phyloP scores from a whole-genome alignment of 2,113 vertebrate genomes.

The Pithys albifrons region DNA sequence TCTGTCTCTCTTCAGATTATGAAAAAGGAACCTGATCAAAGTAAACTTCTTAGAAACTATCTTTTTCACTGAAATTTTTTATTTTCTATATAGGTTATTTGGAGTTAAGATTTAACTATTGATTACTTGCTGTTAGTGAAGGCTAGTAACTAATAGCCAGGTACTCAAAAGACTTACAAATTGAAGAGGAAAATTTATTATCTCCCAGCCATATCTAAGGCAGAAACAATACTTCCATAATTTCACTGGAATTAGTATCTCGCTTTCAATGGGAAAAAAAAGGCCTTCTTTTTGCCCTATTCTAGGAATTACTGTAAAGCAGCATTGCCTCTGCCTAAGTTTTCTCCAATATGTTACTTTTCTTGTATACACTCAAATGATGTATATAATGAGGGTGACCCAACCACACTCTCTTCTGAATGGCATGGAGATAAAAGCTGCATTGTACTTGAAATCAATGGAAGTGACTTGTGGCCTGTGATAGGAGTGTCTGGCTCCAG shows the following conservation, averaged over 20 bases:
- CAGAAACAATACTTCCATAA: background rate
- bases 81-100: background rate
- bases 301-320: background rate
- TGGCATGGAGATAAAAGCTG: constrained; percentile 7
- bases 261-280: background rate
- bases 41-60: background rate
- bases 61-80: background rate
- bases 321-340: background rate
- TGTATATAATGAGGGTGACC: background rate
- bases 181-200: background rate
- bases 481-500: constrained; percentile 21
- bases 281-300: background rate
- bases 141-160: background rate
- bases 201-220: background rate
- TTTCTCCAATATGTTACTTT: background rate
- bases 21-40: background rate
- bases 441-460: constrained; percentile 46
- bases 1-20: background rate
- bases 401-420: background rate
- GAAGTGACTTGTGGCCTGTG: background rate
- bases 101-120: background rate
- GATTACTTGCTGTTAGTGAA: background rate
- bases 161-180: background rate
- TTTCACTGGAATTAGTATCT: background rate
- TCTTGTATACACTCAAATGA: background rate